Evolutionary conservation across 2,113 vertebrate genomes (phyloP), one percentile per base, ranked within the genome.

Genomic region (Gymnobelideus leadbeateri): DNA sequence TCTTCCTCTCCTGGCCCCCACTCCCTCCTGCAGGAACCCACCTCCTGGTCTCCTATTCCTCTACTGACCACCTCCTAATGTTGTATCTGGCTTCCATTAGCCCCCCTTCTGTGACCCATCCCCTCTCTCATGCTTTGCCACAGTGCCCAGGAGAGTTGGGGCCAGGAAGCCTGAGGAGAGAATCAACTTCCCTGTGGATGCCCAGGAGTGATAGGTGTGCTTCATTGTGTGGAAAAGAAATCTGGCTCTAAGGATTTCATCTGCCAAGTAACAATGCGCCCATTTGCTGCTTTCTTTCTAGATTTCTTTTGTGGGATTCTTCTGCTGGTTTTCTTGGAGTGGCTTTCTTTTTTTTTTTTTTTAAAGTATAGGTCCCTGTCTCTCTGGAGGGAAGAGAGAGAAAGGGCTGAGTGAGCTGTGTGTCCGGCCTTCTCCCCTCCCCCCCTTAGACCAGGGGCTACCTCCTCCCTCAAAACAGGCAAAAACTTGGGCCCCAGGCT

Each of bases 401-500:
- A 55, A 89, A 54, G 50, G 1, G 28, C 23, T 8, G 0, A n/a
- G 37, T 24, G 50, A 49, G 23, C 57, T 93, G 25, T 16, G 19
- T 61, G 91, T 25, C 46, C 53, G 47, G 2, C 2, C 95, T 49
- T 24, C 12, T 84, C n/a, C 37, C 47, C 21, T 90, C 26, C 11
- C 28, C 28, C 26, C 90, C 91, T 89, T 50, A 84, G 77, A 93
- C 21, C 84, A 95, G 89, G 84, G 77, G 55, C 89, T 89, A 43
- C 84, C 25, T 47, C 43, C 49, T 91, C 43, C 92, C 93, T 94
- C 90, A 55, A 91, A 84, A 89, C 95, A 51, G 89, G 49, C 55
- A 93, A 77, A 96, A 89, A 52, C 89, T 84, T 84, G 50, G 95
- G 92, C 90, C 96, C 77, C 28, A 95, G 77, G 90, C 90, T 6